A percentile compares a stretch with the other conserved stretches of the same genome.
These are phyloP conservation scores for Strigamia transsilvanica DNA, from an alignment of 2,888 invertebrate genomes.

Conservation along the genomic window DNA sequence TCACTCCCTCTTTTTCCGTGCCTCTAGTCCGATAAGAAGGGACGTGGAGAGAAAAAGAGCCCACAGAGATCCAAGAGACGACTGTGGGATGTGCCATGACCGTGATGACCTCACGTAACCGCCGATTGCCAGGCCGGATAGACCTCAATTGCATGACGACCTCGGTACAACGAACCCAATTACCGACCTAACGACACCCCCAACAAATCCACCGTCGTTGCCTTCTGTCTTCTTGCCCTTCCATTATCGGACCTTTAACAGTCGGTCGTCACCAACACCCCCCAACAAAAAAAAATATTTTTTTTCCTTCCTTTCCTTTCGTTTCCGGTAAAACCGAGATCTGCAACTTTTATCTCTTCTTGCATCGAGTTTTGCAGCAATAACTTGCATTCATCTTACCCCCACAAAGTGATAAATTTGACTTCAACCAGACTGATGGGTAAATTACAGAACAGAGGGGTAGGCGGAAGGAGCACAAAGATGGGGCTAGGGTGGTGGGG, in stretches of 20 bases:
- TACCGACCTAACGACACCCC: slow-evolving; percentile 48
- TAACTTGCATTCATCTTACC: not conserved
- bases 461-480: not conserved
- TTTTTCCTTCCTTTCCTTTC: not conserved
- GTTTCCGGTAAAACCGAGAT: too few species aligned
- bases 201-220: slow-evolving; percentile 42
- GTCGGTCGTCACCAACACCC: slow-evolving; percentile 31
- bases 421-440: slow-evolving; percentile 3
- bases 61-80: not conserved
- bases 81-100: slow-evolving; percentile 32
- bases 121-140: slow-evolving; percentile 51
- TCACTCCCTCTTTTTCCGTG: not conserved
- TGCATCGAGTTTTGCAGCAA: not conserved
- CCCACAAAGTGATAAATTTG: slow-evolving; percentile 28
- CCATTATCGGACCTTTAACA: slow-evolving; percentile 32
- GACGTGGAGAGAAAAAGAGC: not conserved
- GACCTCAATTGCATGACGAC: slow-evolving; percentile 47
- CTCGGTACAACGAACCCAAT: slow-evolving; percentile 44
- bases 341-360: not conserved
- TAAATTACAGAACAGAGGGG: slow-evolving; percentile 14
- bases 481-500: not conserved
- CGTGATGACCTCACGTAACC: slow-evolving; percentile 51
- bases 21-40: slow-evolving; percentile 22
- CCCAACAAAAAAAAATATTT: not conserved
- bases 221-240: slow-evolving; percentile 26